These are phyloP conservation scores for Perognathus longimembris DNA, from an alignment of 2,113 vertebrate species.

Conservation along the genomic window DNA sequence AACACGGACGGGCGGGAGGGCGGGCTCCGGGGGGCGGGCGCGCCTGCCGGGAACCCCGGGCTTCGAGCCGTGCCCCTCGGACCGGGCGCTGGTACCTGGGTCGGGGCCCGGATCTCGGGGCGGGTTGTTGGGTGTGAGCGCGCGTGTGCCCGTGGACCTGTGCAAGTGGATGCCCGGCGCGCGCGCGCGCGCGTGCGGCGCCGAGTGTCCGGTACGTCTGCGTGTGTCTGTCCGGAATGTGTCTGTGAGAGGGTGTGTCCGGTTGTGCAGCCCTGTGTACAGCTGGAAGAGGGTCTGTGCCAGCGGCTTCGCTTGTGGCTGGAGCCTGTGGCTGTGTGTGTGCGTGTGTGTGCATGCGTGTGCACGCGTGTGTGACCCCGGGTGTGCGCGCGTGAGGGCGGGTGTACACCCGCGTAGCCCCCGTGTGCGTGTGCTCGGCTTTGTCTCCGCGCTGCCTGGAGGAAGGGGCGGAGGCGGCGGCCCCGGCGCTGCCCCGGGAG, in stretches of 20 bases:
- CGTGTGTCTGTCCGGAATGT: constrained; percentile 36
- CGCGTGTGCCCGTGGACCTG: constrained; percentile 49
- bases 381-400: constrained; percentile 68
- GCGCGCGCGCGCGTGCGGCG: constrained; percentile 11
- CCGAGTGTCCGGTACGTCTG: background rate
- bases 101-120: constrained; percentile 17
- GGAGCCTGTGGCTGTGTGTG: constrained; percentile 44
- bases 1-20: constrained; percentile 20
- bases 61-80: background rate
- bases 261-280: constrained; percentile 54
- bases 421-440: constrained; percentile 78
- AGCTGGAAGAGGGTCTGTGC: constrained; percentile 57
- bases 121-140: constrained; percentile 65
- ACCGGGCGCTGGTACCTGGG: background rate
- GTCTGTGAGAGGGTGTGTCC: constrained; percentile 78
- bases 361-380: constrained; percentile 41
- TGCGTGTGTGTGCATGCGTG: constrained; percentile 29
- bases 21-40: background rate
- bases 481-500: background rate
- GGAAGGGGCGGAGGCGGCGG: constrained; percentile 72
- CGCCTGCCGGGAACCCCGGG: background rate
- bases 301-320: constrained; percentile 38
- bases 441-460: constrained; percentile 77
- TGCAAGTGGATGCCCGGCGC: constrained; percentile 53
- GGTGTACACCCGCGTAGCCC: constrained; percentile 71